Base-by-base conservation (phyloP, 2,113 vertebrate species). In the Caranx melampygus region DNA sequence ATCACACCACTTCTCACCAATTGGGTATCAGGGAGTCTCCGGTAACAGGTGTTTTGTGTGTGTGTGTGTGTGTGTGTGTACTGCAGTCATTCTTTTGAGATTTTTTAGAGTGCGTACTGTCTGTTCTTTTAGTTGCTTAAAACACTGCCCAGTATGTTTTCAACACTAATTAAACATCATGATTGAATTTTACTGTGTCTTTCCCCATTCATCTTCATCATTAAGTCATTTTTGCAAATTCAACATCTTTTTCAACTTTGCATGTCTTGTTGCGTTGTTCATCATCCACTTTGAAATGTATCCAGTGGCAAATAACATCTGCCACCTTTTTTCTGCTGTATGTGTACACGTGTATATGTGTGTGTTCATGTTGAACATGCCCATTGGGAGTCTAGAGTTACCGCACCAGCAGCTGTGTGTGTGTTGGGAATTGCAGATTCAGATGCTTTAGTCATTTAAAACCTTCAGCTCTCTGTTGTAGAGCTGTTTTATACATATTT, bases 1-100 rank as follows among this genome's bases (percentile, higher is more conserved):
- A 76, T 86, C 86, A 83, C 80, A 37, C 78, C 55, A 73, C 66
- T 40, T 58, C 80, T 57, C 75, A 82, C 82, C 74, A 85, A 64
- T 69, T 60, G 47, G 69, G 5, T 73, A 68, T 78, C 65, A 75
- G 70, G 31, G 26, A 70, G 49, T 60, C 37, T 72, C 71, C 47
- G 62, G 47, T 35, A 64, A 81, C 82, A 68, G 75, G 57, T 84
- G 61, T 67, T 71, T 33, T 11, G 60, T 79, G 54, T 72, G 18
- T 45, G 58, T 60, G 51, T 68, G 31, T 20, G 45, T 26, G 18
- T 51, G 49, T 51, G 18, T 51, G 49, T 51, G 18, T 20, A 8
- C 20, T 5, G 34, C 5, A 37, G 13, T 47, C 18, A 35, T 10
- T 60, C 35, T 16, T 14, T 15, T 44, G 31, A 66, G 31, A 6